Conservation (phyloP, 2,888 invertebrate genomes). For the Liodrosophila aerea region DNA sequence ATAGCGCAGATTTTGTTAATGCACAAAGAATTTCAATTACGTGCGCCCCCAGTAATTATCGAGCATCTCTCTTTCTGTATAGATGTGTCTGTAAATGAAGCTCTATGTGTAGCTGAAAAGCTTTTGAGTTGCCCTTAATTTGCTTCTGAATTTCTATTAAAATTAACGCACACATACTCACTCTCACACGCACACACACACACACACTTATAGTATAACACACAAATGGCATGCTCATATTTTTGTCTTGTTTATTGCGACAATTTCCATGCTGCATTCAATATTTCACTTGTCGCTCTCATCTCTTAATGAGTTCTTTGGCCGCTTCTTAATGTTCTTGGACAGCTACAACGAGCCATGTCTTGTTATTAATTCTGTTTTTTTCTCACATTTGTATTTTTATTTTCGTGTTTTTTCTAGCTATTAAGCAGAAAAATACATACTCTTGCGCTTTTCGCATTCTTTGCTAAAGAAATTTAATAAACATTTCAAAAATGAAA, state of each 20-base stretch:
- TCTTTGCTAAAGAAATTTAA: neutral
- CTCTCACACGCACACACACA: neutral
- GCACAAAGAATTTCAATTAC: constrained; percentile 35
- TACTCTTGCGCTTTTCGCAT: constrained; percentile 5
- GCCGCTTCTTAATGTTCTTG: constrained; percentile 41
- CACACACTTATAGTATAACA: neutral
- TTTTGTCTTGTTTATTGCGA: constrained; percentile 43
- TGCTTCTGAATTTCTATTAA: constrained; percentile 35
- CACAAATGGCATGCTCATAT: constrained; percentile 17
- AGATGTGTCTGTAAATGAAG: no score
- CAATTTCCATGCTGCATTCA: constrained; percentile 53
- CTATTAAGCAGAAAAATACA: constrained; percentile 10
- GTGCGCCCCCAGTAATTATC: constrained; percentile 9
- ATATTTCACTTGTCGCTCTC: constrained; percentile 47
- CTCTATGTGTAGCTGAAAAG: constrained; percentile 13
- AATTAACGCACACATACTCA: constrained; percentile 20
- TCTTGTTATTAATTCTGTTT: constrained; percentile 42
- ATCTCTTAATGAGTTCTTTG: constrained; percentile 34
- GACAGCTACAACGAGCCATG: constrained; percentile 42
- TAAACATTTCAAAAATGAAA: no score
- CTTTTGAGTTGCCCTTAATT: constrained; percentile 42
- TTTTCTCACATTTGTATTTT: constrained; percentile 1
- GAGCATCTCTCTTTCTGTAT: neutral
- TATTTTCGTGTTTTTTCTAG: constrained; percentile 5
- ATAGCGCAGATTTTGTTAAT: constrained; percentile 39